A percentile compares a stretch with the other conserved stretches of the same genome.
Evolutionary conservation across 2,888 invertebrate genomes (phyloP).

Genomic region (Acanthosepion lycidas): DNA sequence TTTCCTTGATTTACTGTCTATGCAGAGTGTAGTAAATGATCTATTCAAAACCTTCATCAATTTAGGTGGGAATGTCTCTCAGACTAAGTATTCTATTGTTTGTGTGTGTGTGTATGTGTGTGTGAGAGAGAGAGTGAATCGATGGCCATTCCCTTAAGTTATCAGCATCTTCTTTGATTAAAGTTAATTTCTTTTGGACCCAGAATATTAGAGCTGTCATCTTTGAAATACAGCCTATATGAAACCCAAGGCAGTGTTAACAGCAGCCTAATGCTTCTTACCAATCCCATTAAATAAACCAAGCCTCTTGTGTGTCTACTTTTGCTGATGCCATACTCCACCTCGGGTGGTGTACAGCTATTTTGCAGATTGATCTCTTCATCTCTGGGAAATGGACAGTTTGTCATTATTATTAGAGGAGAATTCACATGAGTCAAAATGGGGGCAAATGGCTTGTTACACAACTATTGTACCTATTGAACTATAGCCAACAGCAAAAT

Average conservation of each 20-base stretch:
- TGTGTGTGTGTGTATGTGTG: background rate
- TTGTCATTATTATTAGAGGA: background rate
- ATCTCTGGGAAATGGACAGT: background rate
- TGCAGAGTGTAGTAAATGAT: background rate
- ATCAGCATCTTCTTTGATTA: conserved; percentile 22
- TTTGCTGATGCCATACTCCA: background rate
- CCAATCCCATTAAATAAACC: background rate
- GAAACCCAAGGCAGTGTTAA: conserved; percentile 1
- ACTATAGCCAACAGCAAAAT: background rate
- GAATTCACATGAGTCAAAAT: conserved; percentile 15
- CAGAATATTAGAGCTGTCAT: conserved; percentile 38
- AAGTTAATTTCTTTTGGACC: conserved; percentile 40
- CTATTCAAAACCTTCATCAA: background rate
- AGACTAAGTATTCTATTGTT: background rate
- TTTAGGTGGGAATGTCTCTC: background rate
- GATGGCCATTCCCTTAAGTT: conserved; percentile 18
- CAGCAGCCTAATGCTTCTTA: conserved; percentile 8
- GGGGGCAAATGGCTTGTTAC: background rate
- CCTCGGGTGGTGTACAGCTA: background rate
- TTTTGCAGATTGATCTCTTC: conserved; percentile 40
- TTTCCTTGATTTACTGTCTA: conserved; percentile 3
- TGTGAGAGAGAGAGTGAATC: background rate
- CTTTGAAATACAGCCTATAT: background rate
- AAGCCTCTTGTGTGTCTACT: background rate
- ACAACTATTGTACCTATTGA: background rate